Conservation (phyloP, 1,140 invertebrate genomes). For the Mizuhopecten yessoensis region DNA sequence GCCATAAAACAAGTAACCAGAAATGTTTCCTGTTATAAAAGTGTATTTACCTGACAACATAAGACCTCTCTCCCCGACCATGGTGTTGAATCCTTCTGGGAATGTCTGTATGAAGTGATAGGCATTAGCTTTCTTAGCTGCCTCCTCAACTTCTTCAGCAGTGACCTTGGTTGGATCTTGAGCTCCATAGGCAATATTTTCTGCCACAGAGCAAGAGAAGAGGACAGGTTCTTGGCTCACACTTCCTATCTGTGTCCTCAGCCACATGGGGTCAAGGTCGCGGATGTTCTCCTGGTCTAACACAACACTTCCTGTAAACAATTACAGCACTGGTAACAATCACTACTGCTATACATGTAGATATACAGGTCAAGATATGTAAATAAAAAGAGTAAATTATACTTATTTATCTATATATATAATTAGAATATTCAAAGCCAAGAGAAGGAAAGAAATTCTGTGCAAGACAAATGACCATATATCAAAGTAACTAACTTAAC, state of each 20-base stretch:
- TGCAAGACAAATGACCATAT: too few species aligned
- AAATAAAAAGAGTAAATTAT: background rate
- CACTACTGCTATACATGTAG: too few species aligned
- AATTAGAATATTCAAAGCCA: background rate
- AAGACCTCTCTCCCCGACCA: slow-evolving; percentile 84
- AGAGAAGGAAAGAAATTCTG: background rate
- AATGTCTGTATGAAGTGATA: slow-evolving; percentile 83
- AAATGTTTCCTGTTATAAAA: too few species aligned
- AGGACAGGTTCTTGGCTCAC: slow-evolving; percentile 84
- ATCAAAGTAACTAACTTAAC: too few species aligned
- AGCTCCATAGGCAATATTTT: slow-evolving; percentile 85
- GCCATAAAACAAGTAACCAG: too few species aligned
- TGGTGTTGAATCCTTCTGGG: slow-evolving; percentile 84
- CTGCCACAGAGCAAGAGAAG: slow-evolving; percentile 83
- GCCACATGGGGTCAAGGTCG: slow-evolving; percentile 82
- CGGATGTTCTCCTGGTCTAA: slow-evolving; percentile 82
- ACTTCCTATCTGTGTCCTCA: slow-evolving; percentile 81
- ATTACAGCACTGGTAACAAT: too few species aligned
- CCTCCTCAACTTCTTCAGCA: slow-evolving; percentile 78
- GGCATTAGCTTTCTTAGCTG: slow-evolving; percentile 84
- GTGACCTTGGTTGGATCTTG: slow-evolving; percentile 77
- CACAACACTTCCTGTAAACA: slow-evolving; percentile 69
- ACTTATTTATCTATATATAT: background rate
- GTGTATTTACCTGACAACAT: slow-evolving; percentile 82
- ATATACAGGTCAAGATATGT: background rate